A percentile compares a stretch with the other conserved stretches of the same genome.
phyloP scores from a whole-genome alignment of 2,888 invertebrate species.

The Dyspetes luteomarginatus region DNA sequence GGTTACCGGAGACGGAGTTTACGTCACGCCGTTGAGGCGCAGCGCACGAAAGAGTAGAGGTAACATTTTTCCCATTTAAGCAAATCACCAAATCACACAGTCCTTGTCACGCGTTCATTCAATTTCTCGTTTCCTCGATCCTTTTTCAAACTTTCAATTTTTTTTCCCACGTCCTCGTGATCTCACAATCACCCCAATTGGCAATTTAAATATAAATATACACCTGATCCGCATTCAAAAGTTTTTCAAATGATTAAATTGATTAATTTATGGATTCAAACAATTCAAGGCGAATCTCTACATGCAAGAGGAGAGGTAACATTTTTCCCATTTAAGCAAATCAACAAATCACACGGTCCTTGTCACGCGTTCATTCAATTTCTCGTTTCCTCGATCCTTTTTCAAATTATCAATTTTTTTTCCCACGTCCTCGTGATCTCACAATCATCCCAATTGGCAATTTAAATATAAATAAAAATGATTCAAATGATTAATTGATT shows the following conservation, averaged over 20 bases:
- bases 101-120: slow-evolving; percentile 28
- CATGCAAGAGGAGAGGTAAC: slow-evolving; percentile 82
- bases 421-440: background rate
- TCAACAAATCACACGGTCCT: slow-evolving; percentile 25
- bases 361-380: slow-evolving; percentile 20
- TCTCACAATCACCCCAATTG: too few relatives aligned
- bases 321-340: slow-evolving; percentile 61
- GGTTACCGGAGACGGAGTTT: slow-evolving; percentile 87
- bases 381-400: too few relatives aligned
- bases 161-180: too few relatives aligned
- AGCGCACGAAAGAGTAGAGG: slow-evolving; percentile 82
- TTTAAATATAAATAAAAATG: background rate
- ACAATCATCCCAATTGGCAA: background rate
- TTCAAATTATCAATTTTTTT: background rate
- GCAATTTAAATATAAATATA: too few relatives aligned
- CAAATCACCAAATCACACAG: slow-evolving; percentile 25
- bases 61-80: slow-evolving; percentile 73
- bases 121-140: too few relatives aligned
- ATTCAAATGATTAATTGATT: background rate
- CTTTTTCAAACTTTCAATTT: background rate
- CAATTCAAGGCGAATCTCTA: too few relatives aligned
- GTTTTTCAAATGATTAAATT: too few relatives aligned
- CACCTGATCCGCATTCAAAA: too few relatives aligned
- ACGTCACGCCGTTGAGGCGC: slow-evolving; percentile 84
- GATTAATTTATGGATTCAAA: too few relatives aligned